A percentile compares a stretch with the other conserved stretches of the same genome.
phyloP scores from a whole-genome alignment of 2,113 vertebrate species.

The Hippocampus guttulatus region DNA sequence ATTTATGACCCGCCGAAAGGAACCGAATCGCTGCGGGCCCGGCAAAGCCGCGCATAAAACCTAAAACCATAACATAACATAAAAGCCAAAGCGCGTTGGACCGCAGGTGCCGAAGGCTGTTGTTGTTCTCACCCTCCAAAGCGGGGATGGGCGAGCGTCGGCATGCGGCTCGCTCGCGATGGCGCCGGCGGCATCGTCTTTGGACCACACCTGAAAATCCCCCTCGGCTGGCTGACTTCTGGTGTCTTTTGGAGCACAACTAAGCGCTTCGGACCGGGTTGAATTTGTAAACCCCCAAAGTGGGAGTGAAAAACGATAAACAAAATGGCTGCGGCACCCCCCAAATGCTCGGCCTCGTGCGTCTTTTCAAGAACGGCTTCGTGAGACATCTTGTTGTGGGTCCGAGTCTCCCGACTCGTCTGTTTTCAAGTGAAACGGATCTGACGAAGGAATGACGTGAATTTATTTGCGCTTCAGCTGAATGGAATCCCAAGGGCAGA shows the following conservation, averaged over 20 bases:
- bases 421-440: too few relatives aligned
- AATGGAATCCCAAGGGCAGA: too few relatives aligned
- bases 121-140: conserved; percentile 1
- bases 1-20: neutral
- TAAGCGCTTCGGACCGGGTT: too few relatives aligned
- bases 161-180: neutral
- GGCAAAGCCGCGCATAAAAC: conserved; percentile 7
- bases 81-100: neutral
- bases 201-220: neutral
- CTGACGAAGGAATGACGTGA: too few relatives aligned
- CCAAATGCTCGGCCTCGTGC: too few relatives aligned
- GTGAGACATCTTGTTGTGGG: neutral
- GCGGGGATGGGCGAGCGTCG: neutral
- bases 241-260: neutral
- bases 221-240: neutral
- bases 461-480: too few relatives aligned
- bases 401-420: too few relatives aligned
- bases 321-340: too few relatives aligned
- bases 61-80: neutral
- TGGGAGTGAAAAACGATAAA: too few relatives aligned
- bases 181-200: too few relatives aligned
- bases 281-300: too few relatives aligned
- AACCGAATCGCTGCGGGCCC: neutral
- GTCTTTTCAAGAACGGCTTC: neutral
- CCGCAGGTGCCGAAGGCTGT: neutral